Conservation (phyloP, 1,140 invertebrate species). For the Scaptodrosophila lebanonensis region DNA sequence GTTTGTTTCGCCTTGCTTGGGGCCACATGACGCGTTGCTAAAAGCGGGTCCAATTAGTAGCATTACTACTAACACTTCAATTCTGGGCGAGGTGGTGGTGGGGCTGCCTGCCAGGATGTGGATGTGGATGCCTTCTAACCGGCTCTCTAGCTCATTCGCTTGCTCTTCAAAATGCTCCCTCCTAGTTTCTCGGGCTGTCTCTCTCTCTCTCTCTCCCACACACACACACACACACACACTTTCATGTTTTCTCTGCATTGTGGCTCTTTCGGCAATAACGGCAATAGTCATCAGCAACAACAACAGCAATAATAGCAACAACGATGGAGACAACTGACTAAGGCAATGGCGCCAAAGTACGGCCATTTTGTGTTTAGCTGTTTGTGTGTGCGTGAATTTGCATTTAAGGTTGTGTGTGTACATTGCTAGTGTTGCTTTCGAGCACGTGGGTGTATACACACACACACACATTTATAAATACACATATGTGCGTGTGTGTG, state of each 20-base stretch:
- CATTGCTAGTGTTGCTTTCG: slow-evolving; percentile 1
- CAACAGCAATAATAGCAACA: slow-evolving; percentile 29
- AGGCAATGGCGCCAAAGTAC: slow-evolving; percentile 70
- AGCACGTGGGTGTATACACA: slow-evolving; percentile 7
- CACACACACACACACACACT: slow-evolving; percentile 3
- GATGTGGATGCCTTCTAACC: background rate
- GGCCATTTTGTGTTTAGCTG: slow-evolving; percentile 64
- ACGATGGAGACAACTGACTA: slow-evolving; percentile 27
- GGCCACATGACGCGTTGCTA: slow-evolving; percentile 55
- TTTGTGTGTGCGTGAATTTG: slow-evolving; percentile 56
- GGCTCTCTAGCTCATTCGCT: background rate
- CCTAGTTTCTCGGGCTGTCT: background rate
- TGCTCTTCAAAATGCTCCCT: background rate
- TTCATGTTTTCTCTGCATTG: no score
- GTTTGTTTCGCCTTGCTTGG: slow-evolving; percentile 25
- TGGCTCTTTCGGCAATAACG: slow-evolving; percentile 62
- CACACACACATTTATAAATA: slow-evolving; percentile 8
- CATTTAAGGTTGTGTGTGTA: slow-evolving; percentile 62
- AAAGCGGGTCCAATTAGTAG: slow-evolving; percentile 75
- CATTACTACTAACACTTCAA: slow-evolving; percentile 75
- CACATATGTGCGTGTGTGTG: no score
- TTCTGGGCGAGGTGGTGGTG: slow-evolving; percentile 54
- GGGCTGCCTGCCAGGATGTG: no score
- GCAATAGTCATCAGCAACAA: slow-evolving; percentile 57
- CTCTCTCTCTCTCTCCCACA: background rate